Percentiles rank a stretch among this genome's conserved stretches.
Conservation (phyloP, 2,888 invertebrate genomes). For the Ligdia adustata region DNA sequence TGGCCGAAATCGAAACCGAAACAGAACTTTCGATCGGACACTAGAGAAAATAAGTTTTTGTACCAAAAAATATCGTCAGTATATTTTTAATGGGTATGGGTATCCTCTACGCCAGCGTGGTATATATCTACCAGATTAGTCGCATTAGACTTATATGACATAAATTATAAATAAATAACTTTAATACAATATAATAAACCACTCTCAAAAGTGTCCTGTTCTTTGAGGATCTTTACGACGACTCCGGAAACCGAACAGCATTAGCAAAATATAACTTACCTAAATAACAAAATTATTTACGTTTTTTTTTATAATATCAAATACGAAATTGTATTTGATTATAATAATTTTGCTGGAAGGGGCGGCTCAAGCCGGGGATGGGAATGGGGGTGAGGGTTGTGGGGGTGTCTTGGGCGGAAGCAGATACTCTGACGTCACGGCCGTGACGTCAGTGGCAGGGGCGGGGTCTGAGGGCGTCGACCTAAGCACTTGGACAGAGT, state of each 20-base stretch:
- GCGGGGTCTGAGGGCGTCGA: constrained; percentile 66
- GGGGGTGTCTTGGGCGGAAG: constrained; percentile 54
- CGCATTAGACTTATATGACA: no score
- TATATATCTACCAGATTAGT: no score
- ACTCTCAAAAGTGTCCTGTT: no score
- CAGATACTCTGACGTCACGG: constrained; percentile 72
- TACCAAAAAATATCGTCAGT: no score
- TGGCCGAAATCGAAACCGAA: no score
- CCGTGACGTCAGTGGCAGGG: constrained; percentile 71
- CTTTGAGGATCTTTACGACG: no score
- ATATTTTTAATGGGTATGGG: no score
- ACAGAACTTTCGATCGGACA: no score
- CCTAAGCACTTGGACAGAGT: constrained; percentile 40
- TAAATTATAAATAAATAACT: no score
- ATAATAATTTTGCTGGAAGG: constrained; percentile 52
- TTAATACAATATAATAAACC: no score
- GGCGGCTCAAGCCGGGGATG: constrained; percentile 40
- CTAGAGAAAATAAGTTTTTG: no score
- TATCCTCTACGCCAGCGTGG: no score
- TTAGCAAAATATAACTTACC: constrained; percentile 14
- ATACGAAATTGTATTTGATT: constrained; percentile 44
- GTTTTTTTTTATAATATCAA: constrained; percentile 39
- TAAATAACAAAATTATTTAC: constrained; percentile 21
- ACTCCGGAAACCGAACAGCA: constrained; percentile 15
- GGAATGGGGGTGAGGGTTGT: constrained; percentile 32